Base-by-base conservation (phyloP, 1,140 invertebrate genomes). In the Drosophila orosa region DNA sequence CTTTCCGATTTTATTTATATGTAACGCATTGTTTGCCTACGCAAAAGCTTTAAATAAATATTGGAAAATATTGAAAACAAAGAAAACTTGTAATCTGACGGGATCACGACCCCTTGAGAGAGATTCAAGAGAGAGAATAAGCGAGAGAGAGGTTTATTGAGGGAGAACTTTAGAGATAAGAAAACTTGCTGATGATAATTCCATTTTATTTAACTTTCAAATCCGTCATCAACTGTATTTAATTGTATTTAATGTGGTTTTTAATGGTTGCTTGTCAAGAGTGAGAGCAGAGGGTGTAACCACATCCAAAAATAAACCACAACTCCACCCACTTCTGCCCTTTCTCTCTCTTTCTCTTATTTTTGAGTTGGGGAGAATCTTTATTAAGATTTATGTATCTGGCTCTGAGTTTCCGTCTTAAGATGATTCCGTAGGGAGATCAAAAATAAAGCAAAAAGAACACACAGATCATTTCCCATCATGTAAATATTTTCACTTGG, bases 361-460 rank as follows among this genome's bases (percentile, higher is more conserved):
- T 31, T 24, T 50, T 12, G 37, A 25, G n/a, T 55, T 52, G 17
- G 45, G 60, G 44, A 50, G 22, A 27, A 66, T 60, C 63, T 78
- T 87, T 73, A 87, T 86, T 76, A 62, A 82, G 75, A 86, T 82
- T 86, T 82, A 75, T 83, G 60, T 58, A 25, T 78, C 37, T 42
- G 24, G 31, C 44, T 60, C 44, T 19, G 63, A 27, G 63, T 25
- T 52, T 48, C 52, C 47, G 35, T 62, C 56, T 19, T 22, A 12
- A 37, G 66, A 65, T 62, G 76, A 42, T n/a, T 35, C 55, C 59
- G 25, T 37, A 42, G 9, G 27, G 25, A 56, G 48, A 72, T 60
- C 24, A 33, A 57, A 44, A 45, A 58, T 44, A 39, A 10, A 12
- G 31, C 27, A 40, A 62, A 60, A 74, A 59, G 42, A 61, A 25